Percentiles rank a stretch among this genome's conserved stretches.
Evolutionary conservation across 1,140 invertebrate genomes (phyloP).

Genomic region (Holotrichia oblita): DNA sequence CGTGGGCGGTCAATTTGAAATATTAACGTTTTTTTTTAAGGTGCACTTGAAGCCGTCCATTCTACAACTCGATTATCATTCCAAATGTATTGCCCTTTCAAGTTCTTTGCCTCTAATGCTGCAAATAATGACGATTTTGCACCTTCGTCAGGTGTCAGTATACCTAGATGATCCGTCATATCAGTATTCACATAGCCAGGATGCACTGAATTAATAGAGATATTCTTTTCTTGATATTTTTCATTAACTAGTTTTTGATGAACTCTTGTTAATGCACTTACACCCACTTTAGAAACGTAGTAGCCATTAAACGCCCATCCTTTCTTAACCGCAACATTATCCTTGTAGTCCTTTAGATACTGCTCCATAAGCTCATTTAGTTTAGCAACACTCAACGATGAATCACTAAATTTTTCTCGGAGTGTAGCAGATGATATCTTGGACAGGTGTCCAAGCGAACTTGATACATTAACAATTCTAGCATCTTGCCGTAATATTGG

Average conservation of each 20-base stretch:
- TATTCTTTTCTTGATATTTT: constrained; percentile 62
- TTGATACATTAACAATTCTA: constrained; percentile 80
- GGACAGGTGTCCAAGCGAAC: constrained; percentile 70
- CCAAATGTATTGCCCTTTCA: constrained; percentile 63
- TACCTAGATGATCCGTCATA: constrained; percentile 73
- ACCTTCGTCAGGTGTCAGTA: constrained; percentile 71
- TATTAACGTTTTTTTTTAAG: no score
- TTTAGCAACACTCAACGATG: constrained; percentile 66
- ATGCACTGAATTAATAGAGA: constrained; percentile 72
- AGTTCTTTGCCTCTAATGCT: constrained; percentile 58
- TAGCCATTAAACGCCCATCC: constrained; percentile 73
- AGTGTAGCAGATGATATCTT: constrained; percentile 66
- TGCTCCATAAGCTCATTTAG: constrained; percentile 70
- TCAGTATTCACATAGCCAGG: constrained; percentile 76
- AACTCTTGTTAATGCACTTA: constrained; percentile 69
- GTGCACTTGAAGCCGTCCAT: constrained; percentile 52
- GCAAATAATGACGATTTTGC: constrained; percentile 60
- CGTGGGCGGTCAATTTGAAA: not conserved
- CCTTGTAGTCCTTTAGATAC: constrained; percentile 68
- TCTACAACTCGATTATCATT: constrained; percentile 56
- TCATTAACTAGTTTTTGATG: constrained; percentile 68
- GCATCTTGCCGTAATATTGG: constrained; percentile 74
- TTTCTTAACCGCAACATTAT: constrained; percentile 53
- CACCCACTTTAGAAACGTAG: constrained; percentile 72
- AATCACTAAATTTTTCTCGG: constrained; percentile 64